phyloP scores from a whole-genome alignment of 1,140 invertebrate species.

The Ceratina japonica region DNA sequence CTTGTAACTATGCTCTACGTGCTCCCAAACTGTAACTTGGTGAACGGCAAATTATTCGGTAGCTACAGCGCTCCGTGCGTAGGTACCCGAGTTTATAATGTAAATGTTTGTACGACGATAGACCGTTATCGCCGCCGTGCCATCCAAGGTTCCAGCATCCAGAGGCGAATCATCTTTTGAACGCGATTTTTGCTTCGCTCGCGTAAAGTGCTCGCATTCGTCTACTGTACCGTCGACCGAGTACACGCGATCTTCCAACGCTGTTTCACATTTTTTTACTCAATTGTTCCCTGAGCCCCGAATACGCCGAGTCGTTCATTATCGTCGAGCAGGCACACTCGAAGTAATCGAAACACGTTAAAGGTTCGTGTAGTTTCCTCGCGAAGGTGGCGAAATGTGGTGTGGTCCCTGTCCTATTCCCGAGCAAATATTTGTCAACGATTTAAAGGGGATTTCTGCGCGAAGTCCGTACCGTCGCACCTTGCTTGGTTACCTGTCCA shows the following conservation, averaged over 20 bases:
- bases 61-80: constrained; percentile 50
- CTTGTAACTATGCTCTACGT: constrained; percentile 40
- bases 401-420: constrained; percentile 14
- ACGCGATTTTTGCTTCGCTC: neutral
- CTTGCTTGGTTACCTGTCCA: constrained; percentile 55
- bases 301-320: neutral
- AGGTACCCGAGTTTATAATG: constrained; percentile 71
- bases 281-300: neutral
- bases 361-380: neutral
- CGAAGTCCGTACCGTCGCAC: constrained; percentile 54
- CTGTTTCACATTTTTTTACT: neutral
- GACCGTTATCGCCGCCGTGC: constrained; percentile 63
- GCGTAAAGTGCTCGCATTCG: neutral
- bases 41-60: constrained; percentile 72
- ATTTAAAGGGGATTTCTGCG: constrained; percentile 71
- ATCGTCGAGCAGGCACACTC: neutral
- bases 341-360: neutral
- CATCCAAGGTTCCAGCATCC: constrained; percentile 60
- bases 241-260: neutral
- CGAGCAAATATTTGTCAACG: constrained; percentile 73
- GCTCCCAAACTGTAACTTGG: constrained; percentile 52
- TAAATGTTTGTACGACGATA: constrained; percentile 75
- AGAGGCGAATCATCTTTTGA: constrained; percentile 38
- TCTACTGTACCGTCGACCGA: neutral
- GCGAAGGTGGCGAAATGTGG: constrained; percentile 13